Conservation (phyloP, 2,797 vertebrate species). For the Alectoris magna region DNA sequence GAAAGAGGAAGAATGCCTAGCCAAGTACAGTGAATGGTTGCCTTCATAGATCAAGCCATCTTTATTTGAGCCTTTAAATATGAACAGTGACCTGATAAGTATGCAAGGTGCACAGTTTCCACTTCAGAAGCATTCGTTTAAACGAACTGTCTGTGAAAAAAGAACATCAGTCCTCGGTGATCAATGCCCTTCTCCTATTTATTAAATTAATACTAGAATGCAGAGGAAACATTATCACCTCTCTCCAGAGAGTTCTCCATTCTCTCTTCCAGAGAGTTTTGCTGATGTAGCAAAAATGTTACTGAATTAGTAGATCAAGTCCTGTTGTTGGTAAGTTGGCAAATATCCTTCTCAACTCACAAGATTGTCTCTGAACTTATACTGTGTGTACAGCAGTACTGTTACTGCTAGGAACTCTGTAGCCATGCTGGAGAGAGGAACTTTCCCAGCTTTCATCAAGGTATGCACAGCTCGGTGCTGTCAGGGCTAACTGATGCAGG, state of each 20-base stretch:
- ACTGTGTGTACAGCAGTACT: fast-evolving
- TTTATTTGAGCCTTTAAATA: slow-evolving; percentile 19
- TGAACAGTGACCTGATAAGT: slow-evolving; percentile 18
- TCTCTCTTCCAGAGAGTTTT: neutral
- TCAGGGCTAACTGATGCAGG: neutral
- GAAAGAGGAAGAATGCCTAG: neutral
- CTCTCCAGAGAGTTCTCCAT: neutral
- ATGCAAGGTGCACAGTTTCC: neutral
- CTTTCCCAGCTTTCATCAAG: neutral
- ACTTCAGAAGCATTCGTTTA: slow-evolving; percentile 10
- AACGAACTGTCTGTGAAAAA: slow-evolving; percentile 1
- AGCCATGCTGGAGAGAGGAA: neutral
- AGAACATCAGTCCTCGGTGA: neutral
- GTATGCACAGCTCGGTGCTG: neutral
- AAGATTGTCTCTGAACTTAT: neutral
- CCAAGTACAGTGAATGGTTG: neutral
- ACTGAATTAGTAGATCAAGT: neutral
- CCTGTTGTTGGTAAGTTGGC: neutral
- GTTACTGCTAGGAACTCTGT: slow-evolving; percentile 11
- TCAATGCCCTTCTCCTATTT: neutral
- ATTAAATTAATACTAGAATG: neutral
- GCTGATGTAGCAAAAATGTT: neutral
- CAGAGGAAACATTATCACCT: neutral
- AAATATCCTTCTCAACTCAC: neutral
- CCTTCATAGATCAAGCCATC: neutral